Evolutionary conservation across 1,140 invertebrate species (phyloP), one percentile per base, ranked within the genome.

Genomic region (Zaprionus africanus): DNA sequence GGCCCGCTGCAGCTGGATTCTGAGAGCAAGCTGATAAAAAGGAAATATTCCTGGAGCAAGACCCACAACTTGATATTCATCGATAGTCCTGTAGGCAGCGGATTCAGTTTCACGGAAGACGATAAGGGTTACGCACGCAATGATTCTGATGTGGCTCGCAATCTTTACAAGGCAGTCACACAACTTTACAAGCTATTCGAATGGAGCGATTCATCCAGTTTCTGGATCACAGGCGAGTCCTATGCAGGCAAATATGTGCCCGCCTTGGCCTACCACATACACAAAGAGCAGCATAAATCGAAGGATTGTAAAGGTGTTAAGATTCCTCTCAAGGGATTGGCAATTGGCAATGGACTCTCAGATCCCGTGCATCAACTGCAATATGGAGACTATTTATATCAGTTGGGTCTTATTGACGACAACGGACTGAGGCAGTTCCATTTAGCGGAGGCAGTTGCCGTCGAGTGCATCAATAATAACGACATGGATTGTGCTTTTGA

Each of bases 11-110:
- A 93, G n/a, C 94, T 97, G 13, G 94, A 94, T 15, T 91, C 94
- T 70, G 93, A 95, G 51, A 93, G 94, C 12, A 91, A 94, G 92
- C 79, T 92, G 90, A 88, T 93, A 61, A 87, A 87, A 34, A 94
- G 96, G 41, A 94, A 96, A 79, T 95, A 95, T 58, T 95, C 95
- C 12, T 98, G 97, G 97, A 95, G 95, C 46, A 92, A 94, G 7
- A 94, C 94, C 5, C 96, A 96, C 82, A 95, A 96, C 84, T 81
- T 98, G 46, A 93, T 98, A 13, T 98, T 96, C 82, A 96, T 98
- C 63, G 97, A 98, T 90, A 97, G 97, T 92, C 97, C 97, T n/a
- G 97, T 97, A 34, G 96, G 96, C 1, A 95, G 96, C 22, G 96
- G 96, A 4, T 97, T 95, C 78, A 96, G 96, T 82, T 96, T 96